Conservation (phyloP, 1,140 invertebrate species). For the Babylonia areolata region DNA sequence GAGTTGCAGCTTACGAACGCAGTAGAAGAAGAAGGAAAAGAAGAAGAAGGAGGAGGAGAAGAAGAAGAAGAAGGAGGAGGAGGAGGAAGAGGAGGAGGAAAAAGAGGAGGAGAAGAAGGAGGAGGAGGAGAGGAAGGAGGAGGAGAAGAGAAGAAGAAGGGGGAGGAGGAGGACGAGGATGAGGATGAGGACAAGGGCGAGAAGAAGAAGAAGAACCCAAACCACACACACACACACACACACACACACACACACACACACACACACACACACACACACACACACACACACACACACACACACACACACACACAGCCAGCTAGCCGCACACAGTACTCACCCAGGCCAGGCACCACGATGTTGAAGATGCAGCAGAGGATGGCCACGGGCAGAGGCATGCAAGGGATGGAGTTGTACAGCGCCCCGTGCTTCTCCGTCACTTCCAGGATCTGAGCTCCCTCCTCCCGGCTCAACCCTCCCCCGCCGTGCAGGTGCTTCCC, state of each 20-base stretch:
- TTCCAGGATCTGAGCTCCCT: conserved; percentile 72
- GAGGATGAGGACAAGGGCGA: too few relatives aligned
- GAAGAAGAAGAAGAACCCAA: too few relatives aligned
- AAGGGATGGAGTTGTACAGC: conserved; percentile 77
- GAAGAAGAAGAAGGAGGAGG: too few relatives aligned
- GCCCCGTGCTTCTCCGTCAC: conserved; percentile 76
- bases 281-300: background rate
- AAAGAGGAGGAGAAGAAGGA: too few relatives aligned
- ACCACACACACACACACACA: too few relatives aligned
- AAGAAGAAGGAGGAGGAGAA: too few relatives aligned
- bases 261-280: background rate
- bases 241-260: background rate
- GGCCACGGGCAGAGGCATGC: conserved; percentile 77
- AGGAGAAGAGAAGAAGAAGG: too few relatives aligned
- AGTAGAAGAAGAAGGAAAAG: too few relatives aligned
- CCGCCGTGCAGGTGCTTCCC: conserved; percentile 7
- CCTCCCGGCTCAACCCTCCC: conserved; percentile 30
- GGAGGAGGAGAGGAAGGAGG: too few relatives aligned
- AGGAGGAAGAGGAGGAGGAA: too few relatives aligned
- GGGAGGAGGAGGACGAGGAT: too few relatives aligned
- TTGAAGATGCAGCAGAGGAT: conserved; percentile 77
- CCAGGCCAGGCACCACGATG: conserved; percentile 76
- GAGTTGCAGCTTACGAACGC: too few relatives aligned
- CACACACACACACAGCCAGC: background rate
- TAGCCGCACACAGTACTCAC: conserved; percentile 73